Conservation (phyloP, 2,888 invertebrate species). For the Drepana falcataria region DNA sequence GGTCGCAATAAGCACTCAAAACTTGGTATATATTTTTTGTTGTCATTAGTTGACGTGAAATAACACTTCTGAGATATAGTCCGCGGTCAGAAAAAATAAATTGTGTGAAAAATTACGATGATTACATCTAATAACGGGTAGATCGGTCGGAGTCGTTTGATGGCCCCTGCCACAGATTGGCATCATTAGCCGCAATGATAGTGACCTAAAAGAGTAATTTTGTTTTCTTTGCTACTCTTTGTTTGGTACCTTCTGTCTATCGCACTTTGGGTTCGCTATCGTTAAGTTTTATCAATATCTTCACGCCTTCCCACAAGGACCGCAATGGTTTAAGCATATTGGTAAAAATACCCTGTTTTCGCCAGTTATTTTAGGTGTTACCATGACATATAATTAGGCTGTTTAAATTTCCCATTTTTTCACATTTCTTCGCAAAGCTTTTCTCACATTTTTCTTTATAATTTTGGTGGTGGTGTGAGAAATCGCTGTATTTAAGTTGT, state of each 20-base stretch:
- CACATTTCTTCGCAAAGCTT: no score
- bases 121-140: constrained; percentile 72
- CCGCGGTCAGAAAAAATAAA: constrained; percentile 66
- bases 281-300: neutral
- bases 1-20: constrained; percentile 30
- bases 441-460: no score
- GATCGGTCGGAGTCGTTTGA: constrained; percentile 58
- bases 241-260: constrained; percentile 34
- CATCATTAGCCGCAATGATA: constrained; percentile 73
- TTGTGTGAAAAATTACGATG: constrained; percentile 78
- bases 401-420: no score
- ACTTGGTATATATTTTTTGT: constrained; percentile 58
- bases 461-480: no score
- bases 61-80: constrained; percentile 55
- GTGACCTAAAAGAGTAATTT: constrained; percentile 66
- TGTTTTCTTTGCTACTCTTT: constrained; percentile 53
- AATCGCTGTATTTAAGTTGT: no score
- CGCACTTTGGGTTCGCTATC: constrained; percentile 5
- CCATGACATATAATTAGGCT: no score
- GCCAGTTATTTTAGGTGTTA: no score
- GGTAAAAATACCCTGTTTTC: no score
- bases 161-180: constrained; percentile 65
- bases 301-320: neutral
- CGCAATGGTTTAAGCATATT: no score
- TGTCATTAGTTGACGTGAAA: constrained; percentile 72